Conservation (phyloP, 2,888 invertebrate species). For the Chrysina gloriosa region DNA sequence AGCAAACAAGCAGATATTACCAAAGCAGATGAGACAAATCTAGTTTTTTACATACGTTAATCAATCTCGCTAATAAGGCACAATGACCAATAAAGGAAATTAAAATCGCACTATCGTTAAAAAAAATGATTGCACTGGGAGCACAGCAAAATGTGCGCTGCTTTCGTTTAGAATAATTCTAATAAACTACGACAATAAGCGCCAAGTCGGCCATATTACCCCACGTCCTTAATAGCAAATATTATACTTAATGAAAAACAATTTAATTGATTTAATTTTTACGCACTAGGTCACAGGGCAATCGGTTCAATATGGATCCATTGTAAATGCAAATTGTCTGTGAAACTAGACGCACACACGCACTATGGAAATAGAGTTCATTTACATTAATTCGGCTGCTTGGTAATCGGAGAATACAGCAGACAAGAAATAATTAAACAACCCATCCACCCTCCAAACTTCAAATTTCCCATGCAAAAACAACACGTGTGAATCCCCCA, state of each 20-base stretch:
- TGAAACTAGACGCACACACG: too few species aligned
- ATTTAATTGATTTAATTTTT: slow-evolving; percentile 48
- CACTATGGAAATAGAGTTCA: too few species aligned
- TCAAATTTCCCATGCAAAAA: too few species aligned
- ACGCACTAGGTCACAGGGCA: slow-evolving; percentile 47
- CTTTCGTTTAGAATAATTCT: slow-evolving; percentile 9
- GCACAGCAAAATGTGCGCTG: not conserved
- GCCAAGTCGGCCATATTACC: not conserved
- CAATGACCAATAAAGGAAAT: not conserved
- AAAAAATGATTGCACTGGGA: not conserved
- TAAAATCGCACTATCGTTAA: slow-evolving; percentile 5
- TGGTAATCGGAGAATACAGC: too few species aligned
- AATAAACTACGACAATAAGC: slow-evolving; percentile 7
- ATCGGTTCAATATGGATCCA: slow-evolving; percentile 44
- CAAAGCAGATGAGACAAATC: not conserved
- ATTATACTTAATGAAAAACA: slow-evolving; percentile 45
- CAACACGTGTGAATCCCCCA: too few species aligned
- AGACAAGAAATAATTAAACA: too few species aligned
- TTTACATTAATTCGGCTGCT: too few species aligned
- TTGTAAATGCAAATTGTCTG: slow-evolving; percentile 45
- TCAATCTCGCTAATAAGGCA: not conserved
- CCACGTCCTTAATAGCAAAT: slow-evolving; percentile 32
- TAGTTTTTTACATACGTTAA: slow-evolving; percentile 16
- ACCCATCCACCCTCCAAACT: too few species aligned
- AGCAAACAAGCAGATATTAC: too few species aligned